phyloP scores from a whole-genome alignment of 2,888 invertebrate species.

The Acronicta aceris region DNA sequence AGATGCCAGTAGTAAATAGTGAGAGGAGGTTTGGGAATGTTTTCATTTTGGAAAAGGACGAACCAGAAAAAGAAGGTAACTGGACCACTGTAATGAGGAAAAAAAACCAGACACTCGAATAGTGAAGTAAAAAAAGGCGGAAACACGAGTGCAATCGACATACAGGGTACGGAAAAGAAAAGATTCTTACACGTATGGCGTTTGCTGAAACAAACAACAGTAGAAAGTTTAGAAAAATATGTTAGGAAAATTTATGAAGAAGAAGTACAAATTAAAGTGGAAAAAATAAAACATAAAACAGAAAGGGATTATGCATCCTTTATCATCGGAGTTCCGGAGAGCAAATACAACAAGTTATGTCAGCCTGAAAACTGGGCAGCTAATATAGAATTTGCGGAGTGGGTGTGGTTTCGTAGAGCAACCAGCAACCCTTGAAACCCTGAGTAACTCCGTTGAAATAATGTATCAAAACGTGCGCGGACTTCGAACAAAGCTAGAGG shows the following conservation, averaged over 20 bases:
- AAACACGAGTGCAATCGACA: not conserved
- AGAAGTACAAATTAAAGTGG: constrained; percentile 26
- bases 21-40: not conserved
- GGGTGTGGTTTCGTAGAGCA: constrained; percentile 55
- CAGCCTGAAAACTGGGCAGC: constrained; percentile 41
- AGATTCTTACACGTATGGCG: constrained; percentile 26
- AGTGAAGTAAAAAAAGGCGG: constrained; percentile 31
- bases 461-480: constrained; percentile 23
- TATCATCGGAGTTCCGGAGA: constrained; percentile 48
- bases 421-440: constrained; percentile 1
- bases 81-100: constrained; percentile 12
- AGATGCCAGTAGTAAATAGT: not conserved
- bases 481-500: constrained; percentile 12
- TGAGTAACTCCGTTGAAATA: constrained; percentile 3
- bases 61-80: constrained; percentile 2
- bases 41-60: not conserved
- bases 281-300: constrained; percentile 50
- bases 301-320: constrained; percentile 55
- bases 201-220: constrained; percentile 10
- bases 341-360: constrained; percentile 35
- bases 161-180: constrained; percentile 17
- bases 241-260: constrained; percentile 7
- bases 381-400: constrained; percentile 49
- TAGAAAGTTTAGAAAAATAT: constrained; percentile 15
- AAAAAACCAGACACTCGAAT: constrained; percentile 10